These are phyloP conservation scores for Odontomyia ornata DNA, from an alignment of 2,888 invertebrate genomes.

Conservation along the genomic window DNA sequence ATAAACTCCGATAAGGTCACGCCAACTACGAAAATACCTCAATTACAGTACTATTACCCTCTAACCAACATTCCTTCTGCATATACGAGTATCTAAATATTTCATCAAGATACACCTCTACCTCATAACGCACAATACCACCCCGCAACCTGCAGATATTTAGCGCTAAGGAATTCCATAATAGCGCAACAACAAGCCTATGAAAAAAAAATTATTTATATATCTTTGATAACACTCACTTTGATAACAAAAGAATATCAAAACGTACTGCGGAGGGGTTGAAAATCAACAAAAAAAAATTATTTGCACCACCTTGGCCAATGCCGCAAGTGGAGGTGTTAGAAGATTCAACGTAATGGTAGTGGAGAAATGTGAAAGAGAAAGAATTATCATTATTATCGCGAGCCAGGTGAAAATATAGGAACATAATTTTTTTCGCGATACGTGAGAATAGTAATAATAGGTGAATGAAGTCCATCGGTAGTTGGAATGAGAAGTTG, in stretches of 20 bases:
- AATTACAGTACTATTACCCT: background rate
- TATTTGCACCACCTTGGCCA: too few species aligned
- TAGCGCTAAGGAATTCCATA: background rate
- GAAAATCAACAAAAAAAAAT: too few species aligned
- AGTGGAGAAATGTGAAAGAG: slow-evolving; percentile 9
- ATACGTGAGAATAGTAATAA: slow-evolving; percentile 1
- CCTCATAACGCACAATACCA: too few species aligned
- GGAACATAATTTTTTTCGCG: background rate
- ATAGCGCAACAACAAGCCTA: background rate
- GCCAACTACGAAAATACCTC: background rate
- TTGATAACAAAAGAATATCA: too few species aligned
- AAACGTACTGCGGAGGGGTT: too few species aligned
- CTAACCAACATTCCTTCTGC: background rate
- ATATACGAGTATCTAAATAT: too few species aligned
- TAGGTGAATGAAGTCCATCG: background rate
- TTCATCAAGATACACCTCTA: too few species aligned
- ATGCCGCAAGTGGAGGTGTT: too few species aligned
- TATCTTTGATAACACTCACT: background rate
- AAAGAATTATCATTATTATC: background rate
- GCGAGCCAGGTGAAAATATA: background rate
- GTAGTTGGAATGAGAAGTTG: slow-evolving; percentile 5
- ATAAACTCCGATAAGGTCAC: background rate
- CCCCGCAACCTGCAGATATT: background rate
- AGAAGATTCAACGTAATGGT: background rate
- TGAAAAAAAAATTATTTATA: background rate